phyloP scores from a whole-genome alignment of 2,888 invertebrate genomes.

The Amphimallon solstitiale region DNA sequence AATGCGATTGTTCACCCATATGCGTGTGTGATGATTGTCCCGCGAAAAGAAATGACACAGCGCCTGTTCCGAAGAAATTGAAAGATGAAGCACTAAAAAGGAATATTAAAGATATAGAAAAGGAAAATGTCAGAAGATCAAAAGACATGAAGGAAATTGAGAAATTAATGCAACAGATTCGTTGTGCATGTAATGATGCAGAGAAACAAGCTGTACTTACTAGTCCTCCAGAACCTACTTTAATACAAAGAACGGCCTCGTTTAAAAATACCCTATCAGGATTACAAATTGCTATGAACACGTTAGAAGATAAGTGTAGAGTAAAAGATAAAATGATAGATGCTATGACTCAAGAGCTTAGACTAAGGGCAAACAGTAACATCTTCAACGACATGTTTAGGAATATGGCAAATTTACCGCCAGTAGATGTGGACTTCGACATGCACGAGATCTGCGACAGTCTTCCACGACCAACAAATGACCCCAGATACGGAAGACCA shows the following conservation, averaged over 20 bases:
- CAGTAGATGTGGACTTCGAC: constrained; percentile 35
- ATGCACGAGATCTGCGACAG: constrained; percentile 37
- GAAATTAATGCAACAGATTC: constrained; percentile 42
- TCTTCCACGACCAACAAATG: constrained; percentile 36
- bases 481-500: constrained; percentile 33
- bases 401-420: constrained; percentile 27
- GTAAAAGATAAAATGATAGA: constrained; percentile 58
- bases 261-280: constrained; percentile 46
- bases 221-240: constrained; percentile 15
- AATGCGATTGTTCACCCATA: constrained; percentile 25
- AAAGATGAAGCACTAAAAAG: constrained; percentile 13
- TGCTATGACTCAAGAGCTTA: constrained; percentile 55
- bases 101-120: constrained; percentile 18
- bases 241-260: constrained; percentile 28
- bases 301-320: constrained; percentile 56
- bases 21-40: constrained; percentile 23
- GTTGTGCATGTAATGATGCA: constrained; percentile 45
- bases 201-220: constrained; percentile 36
- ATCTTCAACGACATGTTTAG: constrained; percentile 38
- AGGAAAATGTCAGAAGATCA: constrained; percentile 13
- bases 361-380: constrained; percentile 47
- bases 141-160: constrained; percentile 38
- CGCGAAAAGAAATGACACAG: constrained; percentile 21
- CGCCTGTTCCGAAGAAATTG: constrained; percentile 6
- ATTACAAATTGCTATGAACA: constrained; percentile 54